These are phyloP conservation scores for Rousettus madagascariensis DNA, from an alignment of 2,797 vertebrate species.

Conservation along the genomic window DNA sequence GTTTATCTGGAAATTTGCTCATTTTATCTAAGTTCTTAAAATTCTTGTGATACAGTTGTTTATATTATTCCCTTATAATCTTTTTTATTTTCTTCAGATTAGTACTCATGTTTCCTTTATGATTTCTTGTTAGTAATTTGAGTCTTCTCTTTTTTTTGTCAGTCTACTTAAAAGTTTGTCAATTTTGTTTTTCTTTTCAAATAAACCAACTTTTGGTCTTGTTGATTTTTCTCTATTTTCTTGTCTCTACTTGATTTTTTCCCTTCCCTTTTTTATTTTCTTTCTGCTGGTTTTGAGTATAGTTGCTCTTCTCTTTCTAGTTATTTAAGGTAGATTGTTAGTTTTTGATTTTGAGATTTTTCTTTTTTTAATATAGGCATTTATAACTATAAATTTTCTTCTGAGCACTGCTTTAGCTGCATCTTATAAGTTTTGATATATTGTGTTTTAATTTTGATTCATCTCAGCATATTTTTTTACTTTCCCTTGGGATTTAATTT, in stretches of 20 bases:
- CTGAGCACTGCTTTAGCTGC: not conserved
- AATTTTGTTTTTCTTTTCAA: not conserved
- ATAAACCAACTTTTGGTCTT: not conserved
- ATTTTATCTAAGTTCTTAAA: not conserved
- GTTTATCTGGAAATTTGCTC: not conserved
- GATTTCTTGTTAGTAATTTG: not conserved
- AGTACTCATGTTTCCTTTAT: not conserved
- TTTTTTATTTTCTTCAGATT: not conserved
- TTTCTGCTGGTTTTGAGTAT: not conserved
- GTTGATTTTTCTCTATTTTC: not conserved
- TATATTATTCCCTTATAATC: not conserved
- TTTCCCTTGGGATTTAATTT: not conserved
- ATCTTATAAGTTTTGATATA: not conserved
- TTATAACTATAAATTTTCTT: not conserved
- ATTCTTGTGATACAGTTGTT: not conserved
- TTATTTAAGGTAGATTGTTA: not conserved
- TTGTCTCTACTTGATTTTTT: not conserved
- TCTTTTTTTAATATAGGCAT: not conserved
- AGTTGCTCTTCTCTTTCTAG: not conserved
- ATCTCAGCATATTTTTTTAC: not conserved
- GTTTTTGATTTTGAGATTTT: not conserved
- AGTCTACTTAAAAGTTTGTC: not conserved
- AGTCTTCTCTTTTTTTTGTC: not conserved
- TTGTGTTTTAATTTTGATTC: not conserved
- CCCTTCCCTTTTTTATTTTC: not conserved